Evolutionary conservation across 2,888 invertebrate species (phyloP).

Genomic region (Merodon equestris): DNA sequence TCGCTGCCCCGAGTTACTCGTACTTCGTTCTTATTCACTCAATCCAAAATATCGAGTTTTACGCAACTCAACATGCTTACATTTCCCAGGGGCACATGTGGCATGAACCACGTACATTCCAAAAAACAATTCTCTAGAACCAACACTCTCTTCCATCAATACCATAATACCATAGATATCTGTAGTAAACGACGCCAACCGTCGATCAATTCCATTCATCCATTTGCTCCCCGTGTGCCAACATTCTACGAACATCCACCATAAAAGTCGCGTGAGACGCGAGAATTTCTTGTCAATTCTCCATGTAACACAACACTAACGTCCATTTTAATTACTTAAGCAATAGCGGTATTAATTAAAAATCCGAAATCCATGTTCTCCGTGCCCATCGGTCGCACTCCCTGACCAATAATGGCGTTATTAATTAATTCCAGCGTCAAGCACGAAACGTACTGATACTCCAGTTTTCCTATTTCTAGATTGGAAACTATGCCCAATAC

Average conservation of each 20-base stretch:
- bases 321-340: conserved; percentile 37
- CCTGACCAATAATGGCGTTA: conserved; percentile 16
- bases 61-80: no score
- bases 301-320: conserved; percentile 19
- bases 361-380: conserved; percentile 28
- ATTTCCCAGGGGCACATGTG: no score
- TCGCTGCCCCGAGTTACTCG: no score
- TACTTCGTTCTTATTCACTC: no score
- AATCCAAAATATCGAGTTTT: no score
- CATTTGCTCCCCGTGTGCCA: conserved; percentile 9
- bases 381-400: conserved; percentile 1
- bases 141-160: no score
- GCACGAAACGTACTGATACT: conserved; percentile 7
- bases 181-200: no score
- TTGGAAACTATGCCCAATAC: conserved; percentile 18
- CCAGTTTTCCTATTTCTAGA: conserved; percentile 14
- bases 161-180: no score
- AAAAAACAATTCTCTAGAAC: no score
- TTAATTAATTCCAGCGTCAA: conserved; percentile 16
- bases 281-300: conserved; percentile 23
- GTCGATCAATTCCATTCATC: not conserved
- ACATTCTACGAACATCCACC: conserved; percentile 12
- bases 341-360: conserved; percentile 36
- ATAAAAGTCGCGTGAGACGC: conserved; percentile 36
- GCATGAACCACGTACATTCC: no score